Evolutionary conservation across 2,113 vertebrate genomes (phyloP).

Genomic region (Sphaerodactylus townsendi): DNA sequence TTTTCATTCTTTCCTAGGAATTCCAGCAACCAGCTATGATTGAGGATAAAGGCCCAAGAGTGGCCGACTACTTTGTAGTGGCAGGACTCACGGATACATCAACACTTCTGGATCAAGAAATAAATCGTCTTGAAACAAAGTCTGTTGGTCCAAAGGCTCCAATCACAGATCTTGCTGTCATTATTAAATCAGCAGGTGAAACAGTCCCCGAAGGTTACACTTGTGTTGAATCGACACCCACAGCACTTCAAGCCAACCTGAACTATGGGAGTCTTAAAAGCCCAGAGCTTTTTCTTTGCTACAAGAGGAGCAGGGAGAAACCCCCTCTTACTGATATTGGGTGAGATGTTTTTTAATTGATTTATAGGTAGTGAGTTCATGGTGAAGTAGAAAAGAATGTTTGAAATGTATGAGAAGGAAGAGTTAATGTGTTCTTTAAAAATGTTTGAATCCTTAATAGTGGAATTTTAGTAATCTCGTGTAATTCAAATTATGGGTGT

Average conservation of each 20-base stretch:
- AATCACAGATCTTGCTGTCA: constrained; percentile 94
- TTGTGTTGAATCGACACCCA: constrained; percentile 90
- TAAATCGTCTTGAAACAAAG: constrained; percentile 87
- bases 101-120: constrained; percentile 89
- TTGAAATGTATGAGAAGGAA: not conserved
- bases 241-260: constrained; percentile 92
- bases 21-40: constrained; percentile 82
- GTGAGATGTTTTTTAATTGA: constrained; percentile 71
- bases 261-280: constrained; percentile 98
- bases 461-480: not conserved
- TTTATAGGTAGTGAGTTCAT: not conserved
- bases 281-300: constrained; percentile 95
- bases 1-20: constrained; percentile 61
- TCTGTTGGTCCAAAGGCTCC: constrained; percentile 90
- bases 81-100: constrained; percentile 93
- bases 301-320: constrained; percentile 89
- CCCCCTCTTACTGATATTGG: constrained; percentile 92
- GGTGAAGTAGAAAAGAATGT: not conserved
- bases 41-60: constrained; percentile 95
- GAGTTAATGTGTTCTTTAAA: too few species aligned
- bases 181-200: constrained; percentile 92
- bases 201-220: constrained; percentile 94
- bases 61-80: constrained; percentile 98
- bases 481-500: not conserved
- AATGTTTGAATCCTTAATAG: not conserved